Evolutionary conservation across 2,113 vertebrate species (phyloP), one percentile per base, ranked within the genome.

Genomic region (Haplotaxodon microlepis): DNA sequence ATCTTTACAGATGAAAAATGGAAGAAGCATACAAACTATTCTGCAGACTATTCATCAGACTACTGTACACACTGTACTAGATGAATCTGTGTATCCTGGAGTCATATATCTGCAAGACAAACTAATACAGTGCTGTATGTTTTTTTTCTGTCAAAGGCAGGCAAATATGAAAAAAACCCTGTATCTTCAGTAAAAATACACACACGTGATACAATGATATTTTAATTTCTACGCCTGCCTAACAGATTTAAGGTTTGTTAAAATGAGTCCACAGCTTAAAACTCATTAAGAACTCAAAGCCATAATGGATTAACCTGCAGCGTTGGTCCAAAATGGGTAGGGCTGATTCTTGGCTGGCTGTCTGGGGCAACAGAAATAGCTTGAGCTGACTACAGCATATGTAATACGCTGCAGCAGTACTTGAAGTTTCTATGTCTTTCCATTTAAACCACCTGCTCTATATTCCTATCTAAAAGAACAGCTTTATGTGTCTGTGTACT

Each of bases 311-410:
- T 92, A 96, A 93, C 91, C 93, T 94, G 89, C 90, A 79, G 78
- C 59, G 24, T 63, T 84, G 63, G 88, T 89, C 86, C 53, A 61
- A 92, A 90, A 86, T 79, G 85, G 90, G 85, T 83, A 71, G 31
- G 66, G 93, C 86, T 87, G 88, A 85, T 81, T 82, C 86, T 91
- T 91, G 88, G 91, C 90, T 47, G 82, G 50, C 85, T 90, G 89
- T 86, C 86, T 53, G 12, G 80, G 47, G 71, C 57, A 42, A 90
- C 92, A 94, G 91, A 96, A 95, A 96, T 95, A 96, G 94, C 90
- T 88, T 47, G 59, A 93, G 93, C 94, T 95, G 91, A 94, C 92
- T 87, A 85, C 69, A 21, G 91, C 89, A 92, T 87, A 92, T 84
- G 93, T 83, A 90, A 90, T 53, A 82, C 29, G 38, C 89, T 85